Conservation (phyloP, 2,888 invertebrate genomes). For the Osmoderma eremita region DNA sequence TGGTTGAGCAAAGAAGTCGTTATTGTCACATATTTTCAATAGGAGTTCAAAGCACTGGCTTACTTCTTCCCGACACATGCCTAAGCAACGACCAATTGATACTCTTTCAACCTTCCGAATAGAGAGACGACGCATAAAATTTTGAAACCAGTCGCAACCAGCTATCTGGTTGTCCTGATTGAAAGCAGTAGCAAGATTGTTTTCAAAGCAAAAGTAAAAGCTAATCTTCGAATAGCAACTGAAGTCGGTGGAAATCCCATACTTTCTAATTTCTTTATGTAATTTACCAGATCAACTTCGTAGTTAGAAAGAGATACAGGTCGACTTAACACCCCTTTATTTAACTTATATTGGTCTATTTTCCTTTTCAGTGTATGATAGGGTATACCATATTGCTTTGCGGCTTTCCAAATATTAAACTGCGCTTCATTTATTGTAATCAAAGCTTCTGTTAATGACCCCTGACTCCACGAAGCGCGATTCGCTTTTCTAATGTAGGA, state of each 20-base stretch:
- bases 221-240: not conserved
- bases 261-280: constrained; percentile 1
- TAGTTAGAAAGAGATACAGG: not conserved
- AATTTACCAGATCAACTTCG: not conserved
- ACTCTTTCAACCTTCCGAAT: too few species aligned
- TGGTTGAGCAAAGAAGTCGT: not conserved
- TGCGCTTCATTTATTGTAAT: not conserved
- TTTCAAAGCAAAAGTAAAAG: too few species aligned
- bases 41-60: not conserved
- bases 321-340: not conserved
- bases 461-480: not conserved
- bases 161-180: too few species aligned
- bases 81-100: not conserved
- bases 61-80: not conserved
- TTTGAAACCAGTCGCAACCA: too few species aligned
- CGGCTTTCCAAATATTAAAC: constrained; percentile 14
- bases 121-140: too few species aligned
- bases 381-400: constrained; percentile 2
- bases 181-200: too few species aligned
- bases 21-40: not conserved
- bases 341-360: constrained; percentile 11
- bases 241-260: not conserved
- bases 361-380: constrained; percentile 11
- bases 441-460: not conserved
- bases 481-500: not conserved